Base-by-base conservation (phyloP, 2,888 invertebrate genomes). In the Lottia scabra region DNA sequence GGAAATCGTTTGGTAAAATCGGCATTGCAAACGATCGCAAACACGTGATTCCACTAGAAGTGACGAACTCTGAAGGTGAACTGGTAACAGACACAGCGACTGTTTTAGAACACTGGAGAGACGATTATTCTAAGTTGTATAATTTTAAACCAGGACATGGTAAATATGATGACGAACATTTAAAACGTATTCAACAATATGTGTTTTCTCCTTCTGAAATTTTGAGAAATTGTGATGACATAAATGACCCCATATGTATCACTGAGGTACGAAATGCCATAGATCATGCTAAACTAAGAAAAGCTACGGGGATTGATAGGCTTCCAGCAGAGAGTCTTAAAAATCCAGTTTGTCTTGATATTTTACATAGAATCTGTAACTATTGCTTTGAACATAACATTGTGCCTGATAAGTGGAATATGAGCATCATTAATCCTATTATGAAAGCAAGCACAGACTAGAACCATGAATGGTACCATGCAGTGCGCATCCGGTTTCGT, bases 1-100 rank as follows among this genome's bases (percentile, higher is more conserved):
- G 73, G 73, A 66, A 73, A 67, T 63, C 66, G n/a, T 63, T 70
- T 30, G 70, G 73, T 46, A 70, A 69, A 69, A 67, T 70, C 44
- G 73, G 73, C n/a, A 43, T 73, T 23, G 38, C 27, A n/a, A 19
- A 70, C 30, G 30, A 26, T n/a, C 66, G 69, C 63, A 65, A 63
- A 30, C 56, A 56, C 13, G 19, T 23, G 44, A 70, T 72, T 19
- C 73, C 69, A 27, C 23, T 46, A 19, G 67, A 73, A 48, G 67
- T 70, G 44, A 15, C 63, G n/a, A 43, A 44, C 16, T 56, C 70
- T 23, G 45, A 67, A 43, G 74, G 68, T 27, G 48, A 66, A n/a
- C 15, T 23, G 13, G 30, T 67, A 26, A 16, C 65, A 26, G 15
- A 6, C 44, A n/a, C 63, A 23, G 43, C 30, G 56, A 68, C 67